These are phyloP conservation scores for Euspilapteryx auroguttella DNA, from an alignment of 2,888 invertebrate species.

Conservation along the genomic window DNA sequence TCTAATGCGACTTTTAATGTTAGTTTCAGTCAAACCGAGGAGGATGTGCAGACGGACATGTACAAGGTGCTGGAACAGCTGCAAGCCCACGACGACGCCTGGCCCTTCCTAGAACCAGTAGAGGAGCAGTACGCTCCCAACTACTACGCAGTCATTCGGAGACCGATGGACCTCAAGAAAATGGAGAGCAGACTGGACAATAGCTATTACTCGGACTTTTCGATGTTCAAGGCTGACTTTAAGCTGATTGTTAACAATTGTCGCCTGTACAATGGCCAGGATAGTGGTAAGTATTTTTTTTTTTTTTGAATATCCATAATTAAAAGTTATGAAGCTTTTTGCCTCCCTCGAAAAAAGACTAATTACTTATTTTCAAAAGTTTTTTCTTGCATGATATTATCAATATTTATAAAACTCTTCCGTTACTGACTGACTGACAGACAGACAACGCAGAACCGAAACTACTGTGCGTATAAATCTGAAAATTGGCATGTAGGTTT, in stretches of 20 bases:
- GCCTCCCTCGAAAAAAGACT: neutral
- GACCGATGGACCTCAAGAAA: slow-evolving; percentile 85
- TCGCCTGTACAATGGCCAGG: slow-evolving; percentile 87
- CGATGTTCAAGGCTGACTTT: slow-evolving; percentile 86
- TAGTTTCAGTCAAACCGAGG: slow-evolving; percentile 79
- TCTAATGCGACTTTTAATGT: slow-evolving; percentile 22
- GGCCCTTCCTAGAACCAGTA: slow-evolving; percentile 93
- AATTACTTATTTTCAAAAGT: too few species aligned
- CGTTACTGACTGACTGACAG: too few species aligned
- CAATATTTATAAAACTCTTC: too few species aligned
- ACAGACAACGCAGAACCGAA: too few species aligned
- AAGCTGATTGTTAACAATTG: slow-evolving; percentile 92
- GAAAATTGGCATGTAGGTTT: too few species aligned
- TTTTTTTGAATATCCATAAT: slow-evolving; percentile 4
- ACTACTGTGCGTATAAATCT: too few species aligned
- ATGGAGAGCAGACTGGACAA: slow-evolving; percentile 87
- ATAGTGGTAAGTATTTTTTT: slow-evolving; percentile 70
- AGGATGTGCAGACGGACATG: slow-evolving; percentile 87
- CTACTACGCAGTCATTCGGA: slow-evolving; percentile 72
- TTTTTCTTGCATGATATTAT: too few species aligned
- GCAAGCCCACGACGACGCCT: slow-evolving; percentile 87
- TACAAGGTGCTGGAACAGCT: slow-evolving; percentile 88
- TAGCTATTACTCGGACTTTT: slow-evolving; percentile 77
- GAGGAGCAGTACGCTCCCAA: slow-evolving; percentile 92
- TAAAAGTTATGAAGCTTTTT: too few species aligned